Evolutionary conservation across 2,888 invertebrate species (phyloP).

Genomic region (Mycogona germanica): DNA sequence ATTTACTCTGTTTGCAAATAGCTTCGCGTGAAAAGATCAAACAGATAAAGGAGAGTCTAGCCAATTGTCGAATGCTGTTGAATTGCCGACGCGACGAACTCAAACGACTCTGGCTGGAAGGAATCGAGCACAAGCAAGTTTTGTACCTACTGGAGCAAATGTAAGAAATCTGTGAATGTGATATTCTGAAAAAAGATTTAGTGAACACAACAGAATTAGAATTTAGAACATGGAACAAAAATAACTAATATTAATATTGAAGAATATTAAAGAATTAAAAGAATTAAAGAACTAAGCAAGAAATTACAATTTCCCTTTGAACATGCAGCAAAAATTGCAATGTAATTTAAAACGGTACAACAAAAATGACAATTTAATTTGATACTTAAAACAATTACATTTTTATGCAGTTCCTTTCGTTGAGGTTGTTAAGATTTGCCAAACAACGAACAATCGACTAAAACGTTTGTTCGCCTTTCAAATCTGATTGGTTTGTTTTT

Average conservation of each 20-base stretch:
- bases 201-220: too few relatives aligned
- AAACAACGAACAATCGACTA: too few relatives aligned
- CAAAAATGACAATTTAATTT: too few relatives aligned
- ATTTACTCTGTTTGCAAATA: constrained; percentile 18
- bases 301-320: too few relatives aligned
- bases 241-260: too few relatives aligned
- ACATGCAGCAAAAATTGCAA: too few relatives aligned
- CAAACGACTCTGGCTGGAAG: constrained; percentile 85
- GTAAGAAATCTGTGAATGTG: constrained; percentile 40
- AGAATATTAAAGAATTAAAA: constrained; percentile 3
- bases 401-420: background rate
- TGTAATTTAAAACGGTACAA: too few relatives aligned
- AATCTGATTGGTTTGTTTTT: background rate
- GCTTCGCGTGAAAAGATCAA: constrained; percentile 61
- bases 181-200: background rate
- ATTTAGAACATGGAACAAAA: constrained; percentile 12
- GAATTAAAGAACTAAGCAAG: too few relatives aligned
- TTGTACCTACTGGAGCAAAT: constrained; percentile 79
- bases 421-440: background rate
- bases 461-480: background rate
- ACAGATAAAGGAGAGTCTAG: constrained; percentile 64
- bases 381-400: constrained; percentile 9
- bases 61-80: constrained; percentile 69
- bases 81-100: constrained; percentile 86
- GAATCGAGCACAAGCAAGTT: constrained; percentile 89